Conservation (phyloP, 2,888 invertebrate species). For the Bellardia pandia region DNA sequence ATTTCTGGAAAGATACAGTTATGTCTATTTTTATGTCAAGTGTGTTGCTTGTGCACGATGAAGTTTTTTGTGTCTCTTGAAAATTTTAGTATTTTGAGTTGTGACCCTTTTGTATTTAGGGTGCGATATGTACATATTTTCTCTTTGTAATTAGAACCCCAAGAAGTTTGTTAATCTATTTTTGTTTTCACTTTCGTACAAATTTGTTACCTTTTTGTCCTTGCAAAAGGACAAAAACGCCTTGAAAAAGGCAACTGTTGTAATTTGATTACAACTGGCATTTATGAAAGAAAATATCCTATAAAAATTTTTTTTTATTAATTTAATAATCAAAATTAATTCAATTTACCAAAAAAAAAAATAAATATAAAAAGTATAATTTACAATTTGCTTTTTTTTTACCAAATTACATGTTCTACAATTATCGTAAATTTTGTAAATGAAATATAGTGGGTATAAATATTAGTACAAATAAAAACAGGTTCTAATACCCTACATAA, state of each 20-base stretch:
- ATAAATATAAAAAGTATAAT: neutral
- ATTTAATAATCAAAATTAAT: conserved; percentile 10
- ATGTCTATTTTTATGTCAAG: too few species aligned
- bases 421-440: neutral
- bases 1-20: too few species aligned
- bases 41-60: too few species aligned
- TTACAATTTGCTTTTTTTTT: neutral
- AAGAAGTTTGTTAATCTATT: conserved; percentile 21
- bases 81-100: too few species aligned
- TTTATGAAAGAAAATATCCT: neutral
- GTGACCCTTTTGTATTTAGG: too few species aligned
- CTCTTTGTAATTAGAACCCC: neutral
- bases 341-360: neutral
- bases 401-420: neutral
- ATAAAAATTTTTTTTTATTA: neutral
- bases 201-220: neutral
- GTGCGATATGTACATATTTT: neutral
- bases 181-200: neutral
- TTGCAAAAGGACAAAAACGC: neutral
- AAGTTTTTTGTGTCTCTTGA: too few species aligned
- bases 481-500: too few species aligned
- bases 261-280: neutral
- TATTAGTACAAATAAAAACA: too few species aligned
- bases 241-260: neutral
- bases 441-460: too few species aligned